phyloP scores from a whole-genome alignment of 2,888 invertebrate species.

The Netelia inedita region DNA sequence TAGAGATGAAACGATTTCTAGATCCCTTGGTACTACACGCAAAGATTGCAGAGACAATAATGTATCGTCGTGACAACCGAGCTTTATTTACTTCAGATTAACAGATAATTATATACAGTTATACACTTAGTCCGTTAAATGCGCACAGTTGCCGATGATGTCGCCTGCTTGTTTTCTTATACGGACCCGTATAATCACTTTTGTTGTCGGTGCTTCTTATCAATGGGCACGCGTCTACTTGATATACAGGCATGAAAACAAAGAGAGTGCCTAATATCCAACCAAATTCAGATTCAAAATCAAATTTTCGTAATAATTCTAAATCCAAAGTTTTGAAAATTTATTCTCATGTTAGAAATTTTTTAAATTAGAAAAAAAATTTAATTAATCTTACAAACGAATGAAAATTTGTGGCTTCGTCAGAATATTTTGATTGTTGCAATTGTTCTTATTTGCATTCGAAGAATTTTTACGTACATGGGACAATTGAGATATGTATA shows the following conservation, averaged over 20 bases:
- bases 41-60: neutral
- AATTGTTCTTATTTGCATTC: too few relatives aligned
- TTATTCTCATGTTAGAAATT: too few relatives aligned
- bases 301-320: too few relatives aligned
- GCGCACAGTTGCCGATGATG: slow-evolving; percentile 28
- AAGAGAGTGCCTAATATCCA: neutral
- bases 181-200: neutral
- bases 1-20: slow-evolving; percentile 6
- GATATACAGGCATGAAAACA: neutral
- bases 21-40: slow-evolving; percentile 14
- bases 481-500: too few relatives aligned
- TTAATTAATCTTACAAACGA: too few relatives aligned
- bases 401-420: too few relatives aligned
- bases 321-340: too few relatives aligned
- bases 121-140: neutral
- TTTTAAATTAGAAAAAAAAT: too few relatives aligned
- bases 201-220: neutral
- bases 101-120: neutral
- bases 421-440: too few relatives aligned
- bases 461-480: too few relatives aligned
- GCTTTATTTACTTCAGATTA: neutral
- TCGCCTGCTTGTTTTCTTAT: neutral
- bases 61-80: neutral
- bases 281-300: too few relatives aligned
- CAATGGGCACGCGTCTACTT: neutral